These are phyloP conservation scores for Drosophila parvula DNA, from an alignment of 1,140 invertebrate species.

Conservation along the genomic window DNA sequence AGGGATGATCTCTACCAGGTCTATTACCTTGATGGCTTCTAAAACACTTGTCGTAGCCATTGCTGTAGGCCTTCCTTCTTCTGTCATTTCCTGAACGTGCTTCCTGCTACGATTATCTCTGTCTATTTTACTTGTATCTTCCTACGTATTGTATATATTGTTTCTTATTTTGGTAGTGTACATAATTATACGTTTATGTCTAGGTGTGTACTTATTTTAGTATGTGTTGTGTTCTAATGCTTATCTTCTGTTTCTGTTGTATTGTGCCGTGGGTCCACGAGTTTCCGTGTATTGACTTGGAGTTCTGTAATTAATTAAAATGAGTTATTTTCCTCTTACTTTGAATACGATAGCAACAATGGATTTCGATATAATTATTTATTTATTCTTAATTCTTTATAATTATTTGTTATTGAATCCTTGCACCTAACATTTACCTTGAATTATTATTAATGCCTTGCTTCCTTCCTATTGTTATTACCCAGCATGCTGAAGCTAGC, in stretches of 20 bases:
- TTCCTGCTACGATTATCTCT: too few relatives aligned
- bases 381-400: background rate
- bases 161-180: background rate
- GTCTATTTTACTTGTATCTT: too few relatives aligned
- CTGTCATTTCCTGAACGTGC: too few relatives aligned
- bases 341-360: background rate
- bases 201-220: background rate
- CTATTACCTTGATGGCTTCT: too few relatives aligned
- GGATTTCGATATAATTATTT: background rate
- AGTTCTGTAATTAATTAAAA: conserved; percentile 1
- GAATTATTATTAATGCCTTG: too few relatives aligned
- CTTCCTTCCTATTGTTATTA: background rate
- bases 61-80: too few relatives aligned
- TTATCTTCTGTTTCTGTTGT: background rate
- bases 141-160: too few relatives aligned
- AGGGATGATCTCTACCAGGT: too few relatives aligned
- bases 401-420: background rate
- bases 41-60: too few relatives aligned
- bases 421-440: too few relatives aligned
- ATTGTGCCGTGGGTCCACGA: background rate
- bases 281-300: conserved; percentile 3
- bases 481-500: background rate
- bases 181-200: background rate
- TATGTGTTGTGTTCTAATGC: background rate
- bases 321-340: background rate